These are phyloP conservation scores for Nephotettix cincticeps DNA, from an alignment of 1,140 invertebrate species.

Conservation along the genomic window DNA sequence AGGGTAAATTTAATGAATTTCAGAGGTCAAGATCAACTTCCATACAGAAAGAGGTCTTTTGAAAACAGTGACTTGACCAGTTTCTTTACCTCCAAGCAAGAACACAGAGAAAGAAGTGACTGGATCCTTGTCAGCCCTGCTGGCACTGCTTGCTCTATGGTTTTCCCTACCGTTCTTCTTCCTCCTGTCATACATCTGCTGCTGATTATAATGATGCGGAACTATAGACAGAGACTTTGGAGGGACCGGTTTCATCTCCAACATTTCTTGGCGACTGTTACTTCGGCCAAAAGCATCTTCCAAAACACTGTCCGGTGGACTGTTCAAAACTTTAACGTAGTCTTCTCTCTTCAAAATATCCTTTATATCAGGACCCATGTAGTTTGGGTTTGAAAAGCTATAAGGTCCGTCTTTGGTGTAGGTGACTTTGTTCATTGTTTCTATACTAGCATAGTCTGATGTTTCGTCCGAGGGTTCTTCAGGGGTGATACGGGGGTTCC, in stretches of 20 bases:
- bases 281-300: slow-evolving; percentile 42
- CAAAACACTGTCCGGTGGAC: slow-evolving; percentile 43
- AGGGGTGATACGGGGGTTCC: slow-evolving; percentile 52
- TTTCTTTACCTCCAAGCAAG: slow-evolving; percentile 63
- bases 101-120: slow-evolving; percentile 61
- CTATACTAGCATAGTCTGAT: slow-evolving; percentile 75
- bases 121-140: slow-evolving; percentile 45
- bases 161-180: slow-evolving; percentile 44
- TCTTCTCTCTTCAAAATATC: slow-evolving; percentile 45
- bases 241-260: slow-evolving; percentile 45
- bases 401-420: slow-evolving; percentile 33
- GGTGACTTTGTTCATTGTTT: slow-evolving; percentile 58
- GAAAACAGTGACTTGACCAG: slow-evolving; percentile 65
- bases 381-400: slow-evolving; percentile 66
- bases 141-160: slow-evolving; percentile 48
- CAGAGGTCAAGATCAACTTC: slow-evolving; percentile 56
- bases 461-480: slow-evolving; percentile 65
- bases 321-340: slow-evolving; percentile 40
- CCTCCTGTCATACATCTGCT: slow-evolving; percentile 42
- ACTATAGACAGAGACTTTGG: slow-evolving; percentile 47
- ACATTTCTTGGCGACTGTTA: slow-evolving; percentile 40
- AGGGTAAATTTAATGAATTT: slow-evolving; percentile 37
- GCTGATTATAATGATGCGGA: slow-evolving; percentile 39
- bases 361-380: slow-evolving; percentile 62
- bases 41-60: slow-evolving; percentile 64